These are phyloP conservation scores for Nomada flava DNA, from an alignment of 2,888 invertebrate genomes.

Conservation along the genomic window DNA sequence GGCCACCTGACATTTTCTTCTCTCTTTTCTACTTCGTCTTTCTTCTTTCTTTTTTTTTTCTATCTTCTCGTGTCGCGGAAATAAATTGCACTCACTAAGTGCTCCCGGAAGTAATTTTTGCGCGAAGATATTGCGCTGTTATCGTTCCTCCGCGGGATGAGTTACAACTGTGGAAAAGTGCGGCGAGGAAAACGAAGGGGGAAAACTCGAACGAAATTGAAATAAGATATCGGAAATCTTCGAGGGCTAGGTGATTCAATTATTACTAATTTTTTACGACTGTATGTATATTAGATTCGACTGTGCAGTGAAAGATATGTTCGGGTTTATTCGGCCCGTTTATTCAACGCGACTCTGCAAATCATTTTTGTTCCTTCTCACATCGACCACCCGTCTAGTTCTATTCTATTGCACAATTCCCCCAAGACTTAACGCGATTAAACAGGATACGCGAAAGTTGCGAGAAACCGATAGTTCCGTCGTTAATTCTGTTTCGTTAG, in stretches of 20 bases:
- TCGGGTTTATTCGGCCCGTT: too few species aligned
- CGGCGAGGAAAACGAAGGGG: neutral
- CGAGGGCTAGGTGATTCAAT: neutral
- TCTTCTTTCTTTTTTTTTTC: neutral
- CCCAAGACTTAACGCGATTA: neutral
- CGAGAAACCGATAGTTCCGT: conserved; percentile 50
- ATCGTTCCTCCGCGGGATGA: conserved; percentile 8
- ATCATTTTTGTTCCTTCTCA: too few species aligned
- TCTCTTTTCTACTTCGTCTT: neutral
- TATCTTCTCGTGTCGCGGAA: conserved; percentile 21
- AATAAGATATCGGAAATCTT: neutral
- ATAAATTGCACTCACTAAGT: conserved; percentile 48
- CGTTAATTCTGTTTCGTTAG: conserved; percentile 53
- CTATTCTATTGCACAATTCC: too few species aligned
- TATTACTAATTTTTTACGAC: too few species aligned
- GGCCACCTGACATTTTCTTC: conserved; percentile 19
- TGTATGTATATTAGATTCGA: too few species aligned
- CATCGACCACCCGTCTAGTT: too few species aligned
- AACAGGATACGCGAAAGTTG: conserved; percentile 40
- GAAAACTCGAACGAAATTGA: neutral
- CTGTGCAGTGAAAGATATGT: too few species aligned
- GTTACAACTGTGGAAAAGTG: conserved; percentile 2
- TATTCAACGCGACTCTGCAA: too few species aligned
- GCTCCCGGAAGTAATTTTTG: conserved; percentile 35
- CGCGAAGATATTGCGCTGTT: conserved; percentile 22